phyloP scores from a whole-genome alignment of 2,113 vertebrate genomes.

The Noturus placidus region DNA sequence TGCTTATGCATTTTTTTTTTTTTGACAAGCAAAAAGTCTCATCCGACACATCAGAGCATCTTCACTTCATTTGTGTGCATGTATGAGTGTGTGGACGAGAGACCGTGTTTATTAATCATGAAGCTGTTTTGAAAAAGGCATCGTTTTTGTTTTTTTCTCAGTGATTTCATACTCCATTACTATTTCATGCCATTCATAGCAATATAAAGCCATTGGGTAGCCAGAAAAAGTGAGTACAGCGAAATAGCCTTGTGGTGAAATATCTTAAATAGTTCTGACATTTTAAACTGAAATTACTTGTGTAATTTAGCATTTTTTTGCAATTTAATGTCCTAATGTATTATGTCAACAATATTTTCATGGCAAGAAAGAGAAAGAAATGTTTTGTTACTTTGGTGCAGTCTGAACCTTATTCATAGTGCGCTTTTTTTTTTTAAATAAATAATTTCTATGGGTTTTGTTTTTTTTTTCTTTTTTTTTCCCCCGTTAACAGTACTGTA shows the following conservation, averaged over 20 bases:
- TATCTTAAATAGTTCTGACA: conserved; percentile 9
- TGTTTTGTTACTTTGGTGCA: background rate
- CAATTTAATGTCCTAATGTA: background rate
- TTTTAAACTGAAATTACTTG: conserved; percentile 17
- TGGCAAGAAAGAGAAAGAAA: background rate
- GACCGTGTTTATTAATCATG: conserved; percentile 35
- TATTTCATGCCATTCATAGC: conserved; percentile 36
- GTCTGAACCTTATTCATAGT: background rate
- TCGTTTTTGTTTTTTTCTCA: conserved; percentile 34
- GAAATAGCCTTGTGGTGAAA: background rate
- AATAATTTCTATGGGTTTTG: background rate
- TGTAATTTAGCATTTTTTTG: background rate
- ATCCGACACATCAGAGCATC: conserved; percentile 7
- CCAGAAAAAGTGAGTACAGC: background rate
- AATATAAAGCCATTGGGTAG: background rate
- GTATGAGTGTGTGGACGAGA: background rate
- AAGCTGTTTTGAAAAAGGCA: conserved; percentile 27
- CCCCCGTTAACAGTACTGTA: background rate
- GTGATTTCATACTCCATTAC: conserved; percentile 43
- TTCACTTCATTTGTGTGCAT: conserved; percentile 7
- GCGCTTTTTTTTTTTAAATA: background rate
- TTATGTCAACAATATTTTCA: background rate
- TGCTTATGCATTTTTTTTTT: background rate
- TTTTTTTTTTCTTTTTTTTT: background rate
- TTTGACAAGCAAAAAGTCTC: conserved; percentile 13